Base-by-base conservation (phyloP, 2,797 vertebrate genomes). In the Eulemur rubriventer region DNA sequence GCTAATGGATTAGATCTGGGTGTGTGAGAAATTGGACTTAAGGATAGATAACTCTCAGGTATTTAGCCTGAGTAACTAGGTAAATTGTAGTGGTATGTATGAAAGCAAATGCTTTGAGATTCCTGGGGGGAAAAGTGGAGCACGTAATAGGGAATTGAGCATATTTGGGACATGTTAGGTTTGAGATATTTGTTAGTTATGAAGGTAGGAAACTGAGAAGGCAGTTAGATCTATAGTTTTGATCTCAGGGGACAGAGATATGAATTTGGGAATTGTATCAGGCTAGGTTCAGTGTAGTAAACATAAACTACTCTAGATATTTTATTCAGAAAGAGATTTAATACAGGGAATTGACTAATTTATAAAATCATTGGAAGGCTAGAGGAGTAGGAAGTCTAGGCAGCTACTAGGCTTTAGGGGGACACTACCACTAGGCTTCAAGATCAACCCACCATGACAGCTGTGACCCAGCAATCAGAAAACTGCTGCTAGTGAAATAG, bases 301-400 rank as follows among this genome's bases (percentile, higher is more conserved):
- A 50, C 35, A 67, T 28, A 52, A 91, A 48, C 38, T 43, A 41
- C 33, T 73, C 20, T n/a, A 41, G 63, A 43, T 93, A 61, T 78
- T 94, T 91, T 52, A 59, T 83, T 72, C 30, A 91, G 43, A 73
- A 89, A 41, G 55, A 83, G 48, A 52, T 59, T 94, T 91, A 48
- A 59, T 30, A 13, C 30, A 79, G 76, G 67, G 12, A 92, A 35
- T 59, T 46, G 50, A 28, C 12, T 72, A 81, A 81, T 89, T 72
- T 76, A 76, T 52, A 43, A 52, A 89, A 82, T 86, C 57, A 30
- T 72, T 48, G 50, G 63, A 59, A 33, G 48, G 26, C 41, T 75
- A 35, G 28, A 57, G 6, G 48, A 79, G 10, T 46, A 63, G 43
- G 16, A 93, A 41, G 26, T 75, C 26, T 86, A 70, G n/a, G 33